Evolutionary conservation across 53 echinoderm and acorn worm species (phyloP).

Genomic region (Apostichopus leukothele): DNA sequence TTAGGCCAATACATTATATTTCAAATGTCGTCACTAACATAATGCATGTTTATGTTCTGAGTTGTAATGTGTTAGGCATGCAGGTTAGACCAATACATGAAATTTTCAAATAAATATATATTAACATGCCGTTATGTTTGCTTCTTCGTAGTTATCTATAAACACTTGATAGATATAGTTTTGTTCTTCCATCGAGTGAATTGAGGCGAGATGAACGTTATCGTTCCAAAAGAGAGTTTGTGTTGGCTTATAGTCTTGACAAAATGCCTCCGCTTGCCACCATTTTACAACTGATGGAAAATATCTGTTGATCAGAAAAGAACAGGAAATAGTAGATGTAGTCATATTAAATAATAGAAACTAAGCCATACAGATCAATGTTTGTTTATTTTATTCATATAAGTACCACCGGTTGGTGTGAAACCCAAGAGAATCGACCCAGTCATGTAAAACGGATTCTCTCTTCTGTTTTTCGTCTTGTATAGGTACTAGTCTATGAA

Average conservation of each 20-base stretch:
- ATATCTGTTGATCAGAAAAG: not conserved
- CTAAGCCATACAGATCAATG: not conserved
- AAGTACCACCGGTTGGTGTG: not conserved
- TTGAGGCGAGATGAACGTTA: conserved; percentile 10
- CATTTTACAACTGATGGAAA: not conserved
- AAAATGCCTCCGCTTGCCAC: not conserved
- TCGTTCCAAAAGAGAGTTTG: not conserved
- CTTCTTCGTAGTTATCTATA: not conserved
- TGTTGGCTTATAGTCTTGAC: not conserved
- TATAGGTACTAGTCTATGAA: too few species aligned
- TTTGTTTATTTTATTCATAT: not conserved
- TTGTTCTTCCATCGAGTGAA: conserved; percentile 11
- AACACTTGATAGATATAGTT: not conserved
- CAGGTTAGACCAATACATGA: too few species aligned
- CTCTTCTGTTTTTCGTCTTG: not conserved
- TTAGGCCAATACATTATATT: too few species aligned
- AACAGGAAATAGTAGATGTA: not conserved
- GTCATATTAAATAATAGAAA: not conserved
- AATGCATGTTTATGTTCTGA: too few species aligned
- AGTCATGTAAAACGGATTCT: not conserved
- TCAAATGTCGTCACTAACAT: too few species aligned
- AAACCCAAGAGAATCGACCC: not conserved
- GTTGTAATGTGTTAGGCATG: too few species aligned
- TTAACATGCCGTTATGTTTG: too few species aligned
- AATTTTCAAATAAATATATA: too few species aligned